Conservation (phyloP, 2,113 vertebrate genomes). For the Murina feae region DNA sequence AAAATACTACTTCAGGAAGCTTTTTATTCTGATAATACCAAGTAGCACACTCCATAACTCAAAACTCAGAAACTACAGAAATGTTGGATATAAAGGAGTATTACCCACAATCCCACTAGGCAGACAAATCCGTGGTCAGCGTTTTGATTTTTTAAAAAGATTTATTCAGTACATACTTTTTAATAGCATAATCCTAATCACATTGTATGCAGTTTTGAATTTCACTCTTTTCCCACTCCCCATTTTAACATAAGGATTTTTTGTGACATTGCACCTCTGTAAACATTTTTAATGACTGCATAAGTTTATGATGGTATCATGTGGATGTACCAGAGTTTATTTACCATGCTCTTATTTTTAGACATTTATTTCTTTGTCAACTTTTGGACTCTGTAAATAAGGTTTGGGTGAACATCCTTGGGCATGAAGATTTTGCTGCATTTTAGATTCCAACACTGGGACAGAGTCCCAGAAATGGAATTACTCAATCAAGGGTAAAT, state of each 20-base stretch:
- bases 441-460: conserved; percentile 40
- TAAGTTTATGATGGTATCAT: neutral
- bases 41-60: neutral
- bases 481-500: neutral
- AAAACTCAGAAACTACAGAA: neutral
- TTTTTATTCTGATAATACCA: neutral
- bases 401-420: conserved; percentile 21
- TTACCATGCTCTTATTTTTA: neutral
- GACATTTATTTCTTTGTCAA: conserved; percentile 25
- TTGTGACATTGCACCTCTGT: neutral
- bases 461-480: conserved; percentile 53
- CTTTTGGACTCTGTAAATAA: conserved; percentile 14
- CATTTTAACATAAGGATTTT: neutral
- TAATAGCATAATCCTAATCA: conserved; percentile 61
- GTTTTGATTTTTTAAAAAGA: neutral
- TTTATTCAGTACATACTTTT: conserved; percentile 34
- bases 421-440: neutral
- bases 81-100: neutral
- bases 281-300: neutral
- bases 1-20: neutral
- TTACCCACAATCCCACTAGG: neutral
- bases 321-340: neutral
- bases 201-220: neutral
- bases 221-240: neutral
- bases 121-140: conserved; percentile 17